These are phyloP conservation scores for Diploscapter pachys DNA, from an alignment of 1,140 invertebrate species.

Conservation along the genomic window DNA sequence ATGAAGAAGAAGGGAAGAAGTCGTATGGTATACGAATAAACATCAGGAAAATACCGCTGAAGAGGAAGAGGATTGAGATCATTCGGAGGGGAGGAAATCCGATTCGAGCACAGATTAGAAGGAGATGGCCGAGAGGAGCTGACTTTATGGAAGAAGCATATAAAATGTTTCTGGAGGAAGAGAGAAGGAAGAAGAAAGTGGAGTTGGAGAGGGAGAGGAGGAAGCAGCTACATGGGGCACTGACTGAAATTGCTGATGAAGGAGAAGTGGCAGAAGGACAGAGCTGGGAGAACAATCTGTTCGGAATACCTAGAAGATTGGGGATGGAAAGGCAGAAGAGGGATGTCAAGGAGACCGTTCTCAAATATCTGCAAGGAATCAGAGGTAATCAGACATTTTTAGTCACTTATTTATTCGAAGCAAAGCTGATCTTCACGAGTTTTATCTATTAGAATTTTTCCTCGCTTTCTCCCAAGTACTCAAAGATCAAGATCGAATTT, in stretches of 20 bases:
- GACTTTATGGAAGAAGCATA: constrained; percentile 7
- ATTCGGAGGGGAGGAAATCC: constrained; percentile 7
- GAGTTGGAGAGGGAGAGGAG: too few species aligned
- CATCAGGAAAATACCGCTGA: constrained; percentile 1
- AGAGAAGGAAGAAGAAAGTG: constrained; percentile 16
- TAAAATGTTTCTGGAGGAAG: constrained; percentile 9
- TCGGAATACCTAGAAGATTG: too few species aligned
- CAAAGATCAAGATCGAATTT: too few species aligned
- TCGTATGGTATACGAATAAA: constrained; percentile 3
- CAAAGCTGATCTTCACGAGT: too few species aligned
- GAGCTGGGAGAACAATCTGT: not conserved
- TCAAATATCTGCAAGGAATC: too few species aligned
- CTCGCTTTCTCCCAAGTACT: too few species aligned
- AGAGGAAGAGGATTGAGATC: not conserved
- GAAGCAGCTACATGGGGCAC: too few species aligned
- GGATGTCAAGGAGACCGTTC: too few species aligned
- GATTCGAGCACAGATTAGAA: constrained; percentile 8
- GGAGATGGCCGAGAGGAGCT: not conserved
- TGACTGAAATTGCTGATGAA: not conserved
- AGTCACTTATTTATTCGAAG: too few species aligned
- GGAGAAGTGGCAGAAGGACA: not conserved
- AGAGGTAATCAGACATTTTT: too few species aligned
- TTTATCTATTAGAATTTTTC: too few species aligned
- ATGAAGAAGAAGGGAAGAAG: constrained; percentile 4
- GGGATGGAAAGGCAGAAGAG: too few species aligned